Base-by-base conservation (phyloP, 2,113 vertebrate species). In the Mobula hypostoma region DNA sequence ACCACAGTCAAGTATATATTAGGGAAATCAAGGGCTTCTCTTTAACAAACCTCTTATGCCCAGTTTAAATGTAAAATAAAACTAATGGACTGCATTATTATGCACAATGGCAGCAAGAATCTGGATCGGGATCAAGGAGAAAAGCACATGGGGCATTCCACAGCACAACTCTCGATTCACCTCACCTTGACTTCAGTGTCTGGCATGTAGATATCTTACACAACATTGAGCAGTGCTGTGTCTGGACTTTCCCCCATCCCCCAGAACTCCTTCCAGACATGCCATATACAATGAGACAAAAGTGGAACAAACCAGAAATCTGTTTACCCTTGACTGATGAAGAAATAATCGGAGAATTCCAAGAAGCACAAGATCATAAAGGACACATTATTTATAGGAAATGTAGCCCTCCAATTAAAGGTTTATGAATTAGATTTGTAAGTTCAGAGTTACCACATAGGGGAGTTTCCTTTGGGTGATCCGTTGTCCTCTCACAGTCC, bases 321-420 rank as follows among this genome's bases (percentile, higher is more conserved):
- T 68, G 61, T 36, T 66, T 8, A 14, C 61, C 61, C 24, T 61
- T 61, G 24, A 12, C 32, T 91, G 36, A 14, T 27, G 36, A 63
- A 91, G 68, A 93, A 74, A 74, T 15, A 56, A 9, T 70, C 90
- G 72, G 90, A 11, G 32, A 93, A 93, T 93, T 93, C 66, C 90
- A 92, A 32, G 6, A 70, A 92, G 72, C 8, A 1, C 8, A 24
- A 72, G 36, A 21, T 24, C 8, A 74, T 48, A 15, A 66, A 93
- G 70, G 72, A 56, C 11, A 48, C 11, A 21, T 74, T 93, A 27
- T 4, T 72, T 27, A 17, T 0, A 93, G 4, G 36, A 27, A 74
- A 74, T 74, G 2, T 93, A 74, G 48, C 74, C 4, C 56, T 29
- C 91, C 36, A 27, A 1, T 12, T 14, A 66, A 29, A 56, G 24